phyloP scores from a whole-genome alignment of 2,888 invertebrate species.

The Rotaria magnacalcarata region DNA sequence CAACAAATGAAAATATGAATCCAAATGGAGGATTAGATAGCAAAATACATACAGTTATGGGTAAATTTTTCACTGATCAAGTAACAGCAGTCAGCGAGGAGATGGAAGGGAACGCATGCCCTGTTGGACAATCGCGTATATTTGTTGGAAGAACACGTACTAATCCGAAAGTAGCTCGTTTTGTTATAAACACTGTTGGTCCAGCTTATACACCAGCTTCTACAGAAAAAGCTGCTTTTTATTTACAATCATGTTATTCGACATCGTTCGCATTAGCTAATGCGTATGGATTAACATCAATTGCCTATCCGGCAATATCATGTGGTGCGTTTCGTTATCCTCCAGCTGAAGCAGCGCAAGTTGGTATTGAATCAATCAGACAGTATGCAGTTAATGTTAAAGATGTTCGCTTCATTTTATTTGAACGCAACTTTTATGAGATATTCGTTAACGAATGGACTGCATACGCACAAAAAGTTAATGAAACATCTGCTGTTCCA shows the following conservation, averaged over 20 bases:
- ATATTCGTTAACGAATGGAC: neutral
- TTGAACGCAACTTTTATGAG: neutral
- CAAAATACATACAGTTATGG: neutral
- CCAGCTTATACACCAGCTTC: neutral
- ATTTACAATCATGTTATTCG: neutral
- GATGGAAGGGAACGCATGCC: neutral
- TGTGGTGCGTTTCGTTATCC: neutral
- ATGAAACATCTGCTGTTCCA: too few species aligned
- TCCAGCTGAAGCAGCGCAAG: neutral
- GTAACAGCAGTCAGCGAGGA: neutral
- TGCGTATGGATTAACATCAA: neutral
- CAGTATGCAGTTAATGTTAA: neutral
- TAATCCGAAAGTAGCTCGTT: neutral
- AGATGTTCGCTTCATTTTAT: constrained; percentile 24
- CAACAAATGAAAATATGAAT: neutral
- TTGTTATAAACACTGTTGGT: constrained; percentile 2
- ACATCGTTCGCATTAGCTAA: constrained; percentile 24
- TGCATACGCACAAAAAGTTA: neutral
- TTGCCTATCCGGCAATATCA: constrained; percentile 19
- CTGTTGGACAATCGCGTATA: constrained; percentile 10
- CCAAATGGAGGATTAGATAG: neutral
- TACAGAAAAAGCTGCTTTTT: neutral
- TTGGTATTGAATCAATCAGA: neutral
- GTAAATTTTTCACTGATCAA: neutral
- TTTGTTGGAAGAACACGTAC: neutral